Evolutionary conservation across 2,888 invertebrate genomes (phyloP), one percentile per base, ranked within the genome.

Genomic region (Drosophila testacea): DNA sequence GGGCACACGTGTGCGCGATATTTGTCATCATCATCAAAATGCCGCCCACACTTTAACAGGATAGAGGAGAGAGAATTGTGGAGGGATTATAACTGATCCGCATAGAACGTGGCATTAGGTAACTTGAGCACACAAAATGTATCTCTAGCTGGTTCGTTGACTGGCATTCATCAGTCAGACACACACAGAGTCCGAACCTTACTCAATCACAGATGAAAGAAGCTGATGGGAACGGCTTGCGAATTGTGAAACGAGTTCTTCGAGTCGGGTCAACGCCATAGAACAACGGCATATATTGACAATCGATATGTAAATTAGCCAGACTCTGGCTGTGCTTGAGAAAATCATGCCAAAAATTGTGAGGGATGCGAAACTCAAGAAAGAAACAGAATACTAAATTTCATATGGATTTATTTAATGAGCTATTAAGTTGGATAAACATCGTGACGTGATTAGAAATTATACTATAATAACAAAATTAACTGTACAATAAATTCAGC

Each of bases 231-330:
- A 51, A 64, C 41, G 51, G 52, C 36, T 41, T 47, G 52, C 36
- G 54, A 60, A 57, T 38, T 57, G 44, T 47, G 56, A 80, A 85
- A 75, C 86, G 54, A 72, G 83, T 81, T 81, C 61, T 57, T 47
- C 38, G 27, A 36, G 67, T 27, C 82, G 72, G 82, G 82, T 82
- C 82, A 82, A 85, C 69, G 86, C 59, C 73, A 73, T 73, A 68
- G 62, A 73, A 56, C 59, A 69, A 73, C 73, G 74, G 74, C 55
- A 63, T 56, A 80, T 70, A 80, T 66, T 73, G 66, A 76, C 79
- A 82, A 83, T 80, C 69, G 64, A 68, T 88, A 83, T 83, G 83
- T 68, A 80, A 83, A 83, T 88, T 73, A 80, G 69, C 16, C 41
- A 51, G 42, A 48, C 48, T 66, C 22, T 48, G 10, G n/a, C 41